Evolutionary conservation across 2,113 vertebrate species (phyloP).

Genomic region (Noctilio leporinus): DNA sequence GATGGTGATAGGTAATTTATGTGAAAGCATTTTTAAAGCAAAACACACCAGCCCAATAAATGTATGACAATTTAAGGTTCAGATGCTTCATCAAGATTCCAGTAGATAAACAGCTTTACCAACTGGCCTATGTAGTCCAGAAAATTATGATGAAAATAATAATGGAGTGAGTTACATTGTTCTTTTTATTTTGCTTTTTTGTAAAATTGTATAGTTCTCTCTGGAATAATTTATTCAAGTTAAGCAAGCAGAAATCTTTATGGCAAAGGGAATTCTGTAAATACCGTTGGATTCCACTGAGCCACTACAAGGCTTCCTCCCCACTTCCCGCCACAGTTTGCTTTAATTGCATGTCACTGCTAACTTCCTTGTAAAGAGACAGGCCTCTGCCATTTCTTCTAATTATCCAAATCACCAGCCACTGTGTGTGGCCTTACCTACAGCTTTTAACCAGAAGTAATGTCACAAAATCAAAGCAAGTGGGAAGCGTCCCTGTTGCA

Average conservation of each 20-base stretch:
- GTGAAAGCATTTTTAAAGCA: conserved; percentile 4
- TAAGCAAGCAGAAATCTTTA: conserved; percentile 17
- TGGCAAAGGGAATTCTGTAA: conserved; percentile 12
- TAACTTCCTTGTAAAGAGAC: conserved; percentile 78
- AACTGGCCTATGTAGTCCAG: background rate
- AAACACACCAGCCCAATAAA: background rate
- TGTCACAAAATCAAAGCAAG: conserved; percentile 80
- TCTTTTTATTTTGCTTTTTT: background rate
- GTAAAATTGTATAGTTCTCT: background rate
- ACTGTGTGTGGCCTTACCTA: conserved; percentile 77
- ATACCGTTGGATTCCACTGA: conserved; percentile 53
- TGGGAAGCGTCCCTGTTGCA: conserved; percentile 58
- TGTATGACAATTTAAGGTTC: background rate
- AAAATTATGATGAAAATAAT: conserved; percentile 2
- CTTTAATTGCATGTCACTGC: conserved; percentile 81
- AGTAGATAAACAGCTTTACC: background rate
- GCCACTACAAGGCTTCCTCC: conserved; percentile 19
- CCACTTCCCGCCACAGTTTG: conserved; percentile 44
- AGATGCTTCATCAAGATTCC: background rate
- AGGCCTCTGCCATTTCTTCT: conserved; percentile 77
- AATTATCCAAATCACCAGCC: conserved; percentile 81
- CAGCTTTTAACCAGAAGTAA: conserved; percentile 78
- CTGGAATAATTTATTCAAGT: conserved; percentile 39
- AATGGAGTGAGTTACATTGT: background rate
- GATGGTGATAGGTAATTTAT: background rate